These are phyloP conservation scores for Hyposoter dolosus DNA, from an alignment of 2,888 invertebrate species.

Conservation along the genomic window DNA sequence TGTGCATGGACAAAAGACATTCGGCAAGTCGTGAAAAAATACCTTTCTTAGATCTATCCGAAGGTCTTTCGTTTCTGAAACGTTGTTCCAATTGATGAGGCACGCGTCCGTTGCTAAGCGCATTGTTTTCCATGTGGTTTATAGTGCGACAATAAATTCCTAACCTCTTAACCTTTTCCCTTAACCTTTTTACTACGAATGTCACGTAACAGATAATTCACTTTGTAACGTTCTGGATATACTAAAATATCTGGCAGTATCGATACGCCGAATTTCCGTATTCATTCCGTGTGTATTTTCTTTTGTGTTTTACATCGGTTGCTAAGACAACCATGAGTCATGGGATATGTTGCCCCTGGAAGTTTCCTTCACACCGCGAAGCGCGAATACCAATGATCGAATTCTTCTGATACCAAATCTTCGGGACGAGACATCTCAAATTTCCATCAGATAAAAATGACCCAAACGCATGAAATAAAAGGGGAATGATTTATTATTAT, in stretches of 20 bases:
- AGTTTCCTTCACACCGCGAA: background rate
- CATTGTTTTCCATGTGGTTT: slow-evolving; percentile 78
- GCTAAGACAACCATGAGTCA: background rate
- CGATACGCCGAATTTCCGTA: background rate
- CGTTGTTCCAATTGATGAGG: slow-evolving; percentile 76
- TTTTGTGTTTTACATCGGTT: slow-evolving; percentile 16
- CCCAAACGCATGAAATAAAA: too few relatives aligned
- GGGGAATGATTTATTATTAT: too few relatives aligned
- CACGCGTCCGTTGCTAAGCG: slow-evolving; percentile 79
- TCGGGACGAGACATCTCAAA: too few relatives aligned
- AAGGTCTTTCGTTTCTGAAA: slow-evolving; percentile 74
- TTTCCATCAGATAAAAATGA: too few relatives aligned
- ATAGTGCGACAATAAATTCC: background rate
- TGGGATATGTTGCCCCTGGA: background rate
- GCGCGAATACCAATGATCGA: background rate
- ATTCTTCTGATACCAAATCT: background rate
- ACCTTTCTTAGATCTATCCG: slow-evolving; percentile 79
- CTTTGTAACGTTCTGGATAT: slow-evolving; percentile 1
- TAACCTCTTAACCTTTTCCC: background rate
- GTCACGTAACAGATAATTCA: slow-evolving; percentile 1
- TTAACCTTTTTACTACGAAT: background rate
- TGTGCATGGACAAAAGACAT: slow-evolving; percentile 4
- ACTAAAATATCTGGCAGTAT: slow-evolving; percentile 6
- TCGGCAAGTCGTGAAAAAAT: slow-evolving; percentile 6
- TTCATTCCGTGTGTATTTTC: background rate